phyloP scores from a whole-genome alignment of 2,797 vertebrate genomes.

The Sciurus vulgaris region DNA sequence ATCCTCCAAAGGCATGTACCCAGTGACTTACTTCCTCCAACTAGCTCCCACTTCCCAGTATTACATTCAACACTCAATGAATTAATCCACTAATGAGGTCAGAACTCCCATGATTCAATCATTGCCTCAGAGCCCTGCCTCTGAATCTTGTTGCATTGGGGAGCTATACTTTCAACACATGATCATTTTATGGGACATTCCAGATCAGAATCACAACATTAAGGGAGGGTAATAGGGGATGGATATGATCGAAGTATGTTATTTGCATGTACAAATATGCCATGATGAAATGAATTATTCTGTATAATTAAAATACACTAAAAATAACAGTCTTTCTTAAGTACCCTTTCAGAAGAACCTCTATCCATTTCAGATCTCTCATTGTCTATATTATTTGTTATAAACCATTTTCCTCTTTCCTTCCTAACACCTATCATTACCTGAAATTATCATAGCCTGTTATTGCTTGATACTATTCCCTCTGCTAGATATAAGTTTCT shows the following conservation, averaged over 20 bases:
- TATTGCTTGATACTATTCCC: constrained; percentile 1
- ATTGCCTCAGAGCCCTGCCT: no score
- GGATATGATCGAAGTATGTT: background rate
- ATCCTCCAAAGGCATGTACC: no score
- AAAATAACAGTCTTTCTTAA: background rate
- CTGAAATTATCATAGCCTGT: background rate
- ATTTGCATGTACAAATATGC: background rate
- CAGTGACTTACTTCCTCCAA: no score
- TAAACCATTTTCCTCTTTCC: background rate
- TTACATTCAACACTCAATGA: no score
- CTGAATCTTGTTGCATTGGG: no score
- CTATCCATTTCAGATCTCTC: background rate
- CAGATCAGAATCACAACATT: no score
- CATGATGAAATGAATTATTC: background rate
- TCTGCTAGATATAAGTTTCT: background rate
- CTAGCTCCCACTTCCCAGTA: no score
- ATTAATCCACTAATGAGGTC: no score
- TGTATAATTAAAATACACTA: background rate
- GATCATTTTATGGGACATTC: no score
- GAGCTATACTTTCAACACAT: no score
- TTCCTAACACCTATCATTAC: background rate
- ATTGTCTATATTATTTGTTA: background rate
- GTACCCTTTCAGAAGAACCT: background rate
- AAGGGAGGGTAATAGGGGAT: background rate
- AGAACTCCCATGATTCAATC: no score